A percentile compares a stretch with the other conserved stretches of the same genome.
phyloP scores from a whole-genome alignment of 1,140 invertebrate genomes.

The Drosophila parabipectinata region DNA sequence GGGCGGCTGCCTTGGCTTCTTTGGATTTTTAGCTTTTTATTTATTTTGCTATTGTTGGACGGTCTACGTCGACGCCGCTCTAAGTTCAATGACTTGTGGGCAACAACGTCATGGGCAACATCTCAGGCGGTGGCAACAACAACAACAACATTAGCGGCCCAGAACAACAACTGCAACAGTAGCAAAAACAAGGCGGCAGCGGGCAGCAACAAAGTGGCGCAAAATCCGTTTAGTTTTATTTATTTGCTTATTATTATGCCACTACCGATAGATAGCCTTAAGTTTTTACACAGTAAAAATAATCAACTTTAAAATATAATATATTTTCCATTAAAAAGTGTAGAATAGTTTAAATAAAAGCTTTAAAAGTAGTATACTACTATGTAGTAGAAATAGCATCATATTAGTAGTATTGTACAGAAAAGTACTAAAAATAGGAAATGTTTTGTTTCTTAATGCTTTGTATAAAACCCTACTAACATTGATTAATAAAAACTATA shows the following conservation, averaged over 20 bases:
- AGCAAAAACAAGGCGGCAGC: conserved; percentile 13
- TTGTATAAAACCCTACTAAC: too few species aligned
- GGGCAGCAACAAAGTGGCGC: conserved; percentile 69
- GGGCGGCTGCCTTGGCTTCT: conserved; percentile 31
- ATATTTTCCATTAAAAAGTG: too few species aligned
- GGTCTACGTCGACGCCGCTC: conserved; percentile 23
- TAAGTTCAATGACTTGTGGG: conserved; percentile 80
- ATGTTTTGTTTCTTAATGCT: too few species aligned
- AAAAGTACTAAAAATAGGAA: too few species aligned
- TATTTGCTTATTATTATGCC: conserved; percentile 78
- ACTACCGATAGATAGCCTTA: conserved; percentile 52
- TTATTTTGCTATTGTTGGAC: conserved; percentile 60
- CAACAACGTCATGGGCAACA: conserved; percentile 78
- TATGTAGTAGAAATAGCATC: neutral
- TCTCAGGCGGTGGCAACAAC: conserved; percentile 36
- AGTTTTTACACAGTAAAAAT: conserved; percentile 29
- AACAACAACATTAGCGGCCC: conserved; percentile 9
- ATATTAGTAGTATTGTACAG: too few species aligned
- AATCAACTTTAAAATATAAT: neutral
- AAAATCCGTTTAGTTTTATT: conserved; percentile 80
- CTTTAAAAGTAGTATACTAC: neutral
- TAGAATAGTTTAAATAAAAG: neutral
- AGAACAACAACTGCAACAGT: conserved; percentile 30
- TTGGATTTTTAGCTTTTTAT: conserved; percentile 58
- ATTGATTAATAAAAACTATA: too few species aligned